phyloP scores from a whole-genome alignment of 2,888 invertebrate species.

The Leucania comma region DNA sequence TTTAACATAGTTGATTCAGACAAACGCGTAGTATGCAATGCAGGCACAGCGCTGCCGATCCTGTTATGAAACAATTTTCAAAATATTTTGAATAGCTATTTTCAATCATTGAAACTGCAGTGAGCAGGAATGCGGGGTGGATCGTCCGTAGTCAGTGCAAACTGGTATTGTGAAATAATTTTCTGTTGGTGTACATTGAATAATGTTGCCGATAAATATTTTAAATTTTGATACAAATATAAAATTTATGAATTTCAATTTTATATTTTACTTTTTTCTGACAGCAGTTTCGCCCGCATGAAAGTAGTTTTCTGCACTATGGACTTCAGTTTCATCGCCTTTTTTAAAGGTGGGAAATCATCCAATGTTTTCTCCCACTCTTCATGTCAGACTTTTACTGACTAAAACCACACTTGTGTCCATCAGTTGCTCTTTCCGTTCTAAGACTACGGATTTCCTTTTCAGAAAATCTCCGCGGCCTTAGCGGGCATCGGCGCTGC shows the following conservation, averaged over 20 bases:
- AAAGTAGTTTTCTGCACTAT: too few relatives aligned
- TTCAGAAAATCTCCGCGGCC: too few relatives aligned
- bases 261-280: not conserved
- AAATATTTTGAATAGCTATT: slow-evolving; percentile 91
- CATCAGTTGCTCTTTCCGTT: too few relatives aligned
- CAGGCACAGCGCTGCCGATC: slow-evolving; percentile 78
- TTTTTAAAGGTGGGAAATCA: too few relatives aligned
- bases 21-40: slow-evolving; percentile 80
- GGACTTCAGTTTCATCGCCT: too few relatives aligned
- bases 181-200: slow-evolving; percentile 59
- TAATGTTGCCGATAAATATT: slow-evolving; percentile 55
- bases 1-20: slow-evolving; percentile 81
- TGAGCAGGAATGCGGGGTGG: slow-evolving; percentile 83
- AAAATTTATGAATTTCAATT: not conserved
- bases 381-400: too few relatives aligned
- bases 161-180: slow-evolving; percentile 73
- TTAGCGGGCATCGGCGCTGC: too few relatives aligned
- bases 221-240: slow-evolving; percentile 24
- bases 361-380: too few relatives aligned
- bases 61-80: slow-evolving; percentile 90
- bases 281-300: too few relatives aligned
- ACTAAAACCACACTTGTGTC: too few relatives aligned
- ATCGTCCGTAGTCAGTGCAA: slow-evolving; percentile 75
- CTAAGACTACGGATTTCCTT: too few relatives aligned
- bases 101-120: slow-evolving; percentile 90